A percentile compares a stretch with the other conserved stretches of the same genome.
phyloP scores from a whole-genome alignment of 2,888 invertebrate species.

The Eupeodes luniger region DNA sequence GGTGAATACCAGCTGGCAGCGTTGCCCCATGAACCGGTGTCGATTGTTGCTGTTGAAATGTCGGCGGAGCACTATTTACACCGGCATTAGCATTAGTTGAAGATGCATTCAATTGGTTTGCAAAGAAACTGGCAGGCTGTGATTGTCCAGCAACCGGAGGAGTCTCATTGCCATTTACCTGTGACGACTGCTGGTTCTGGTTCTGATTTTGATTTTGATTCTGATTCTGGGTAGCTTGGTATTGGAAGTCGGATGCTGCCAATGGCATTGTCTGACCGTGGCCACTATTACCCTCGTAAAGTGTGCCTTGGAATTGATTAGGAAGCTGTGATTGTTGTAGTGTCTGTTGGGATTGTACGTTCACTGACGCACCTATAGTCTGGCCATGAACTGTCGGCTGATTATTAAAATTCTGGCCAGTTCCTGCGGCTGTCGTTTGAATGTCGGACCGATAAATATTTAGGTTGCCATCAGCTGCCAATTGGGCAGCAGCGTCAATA shows the following conservation, averaged over 20 bases:
- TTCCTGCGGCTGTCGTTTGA: conserved; percentile 60
- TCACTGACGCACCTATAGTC: conserved; percentile 80
- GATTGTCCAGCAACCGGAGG: conserved; percentile 66
- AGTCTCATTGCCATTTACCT: conserved; percentile 48
- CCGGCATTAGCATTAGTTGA: conserved; percentile 50
- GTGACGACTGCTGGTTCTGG: conserved; percentile 52
- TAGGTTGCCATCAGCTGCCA: conserved; percentile 81
- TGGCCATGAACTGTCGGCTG: conserved; percentile 59
- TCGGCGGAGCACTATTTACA: conserved; percentile 84
- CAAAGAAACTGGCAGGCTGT: conserved; percentile 67
- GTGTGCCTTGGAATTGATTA: conserved; percentile 72
- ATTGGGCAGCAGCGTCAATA: conserved; percentile 79
- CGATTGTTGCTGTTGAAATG: conserved; percentile 78
- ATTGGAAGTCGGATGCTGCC: conserved; percentile 80
- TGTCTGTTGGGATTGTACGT: conserved; percentile 74
- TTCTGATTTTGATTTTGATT: no score
- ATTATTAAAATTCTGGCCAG: conserved; percentile 51
- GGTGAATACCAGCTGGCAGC: conserved; percentile 79
- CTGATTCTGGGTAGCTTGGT: conserved; percentile 77
- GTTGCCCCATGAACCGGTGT: conserved; percentile 79
- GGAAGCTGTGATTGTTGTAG: conserved; percentile 79
- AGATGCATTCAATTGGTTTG: conserved; percentile 55
- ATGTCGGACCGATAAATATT: conserved; percentile 77
- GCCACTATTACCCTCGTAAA: conserved; percentile 52
- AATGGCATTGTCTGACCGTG: conserved; percentile 68